Evolutionary conservation across 1,140 invertebrate species (phyloP).

Genomic region (Cheumatopsyche charites): DNA sequence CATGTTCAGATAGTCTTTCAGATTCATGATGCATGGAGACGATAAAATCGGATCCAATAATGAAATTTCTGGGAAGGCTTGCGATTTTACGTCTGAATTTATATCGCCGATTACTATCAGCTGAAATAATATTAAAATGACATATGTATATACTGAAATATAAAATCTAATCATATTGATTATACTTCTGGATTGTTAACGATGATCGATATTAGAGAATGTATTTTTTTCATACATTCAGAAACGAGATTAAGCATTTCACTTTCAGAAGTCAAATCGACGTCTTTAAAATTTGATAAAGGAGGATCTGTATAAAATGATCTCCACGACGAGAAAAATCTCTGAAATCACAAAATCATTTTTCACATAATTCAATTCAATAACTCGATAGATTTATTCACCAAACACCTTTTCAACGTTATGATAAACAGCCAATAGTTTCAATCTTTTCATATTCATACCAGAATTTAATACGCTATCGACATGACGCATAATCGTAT

Average conservation of each 20-base stretch:
- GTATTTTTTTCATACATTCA: conserved; percentile 12
- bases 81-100: conserved; percentile 54
- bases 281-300: neutral
- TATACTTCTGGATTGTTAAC: conserved; percentile 18
- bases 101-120: conserved; percentile 53
- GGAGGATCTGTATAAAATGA: conserved; percentile 10
- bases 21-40: conserved; percentile 54
- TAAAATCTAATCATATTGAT: neutral
- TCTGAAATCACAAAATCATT: conserved; percentile 18
- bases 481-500: conserved; percentile 57
- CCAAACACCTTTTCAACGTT: conserved; percentile 31
- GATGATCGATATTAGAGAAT: neutral
- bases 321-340: conserved; percentile 26
- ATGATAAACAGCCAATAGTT: conserved; percentile 43
- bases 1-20: conserved; percentile 51
- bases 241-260: neutral
- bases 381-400: too few species aligned
- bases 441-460: conserved; percentile 19
- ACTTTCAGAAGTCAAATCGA: neutral
- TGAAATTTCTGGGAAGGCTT: conserved; percentile 56
- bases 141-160: neutral
- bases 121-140: conserved; percentile 50
- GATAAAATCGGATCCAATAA: conserved; percentile 55
- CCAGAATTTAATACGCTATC: conserved; percentile 41
- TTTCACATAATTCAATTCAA: too few species aligned